These are phyloP conservation scores for Drosophila melanica DNA, from an alignment of 1,140 invertebrate species.

Conservation along the genomic window DNA sequence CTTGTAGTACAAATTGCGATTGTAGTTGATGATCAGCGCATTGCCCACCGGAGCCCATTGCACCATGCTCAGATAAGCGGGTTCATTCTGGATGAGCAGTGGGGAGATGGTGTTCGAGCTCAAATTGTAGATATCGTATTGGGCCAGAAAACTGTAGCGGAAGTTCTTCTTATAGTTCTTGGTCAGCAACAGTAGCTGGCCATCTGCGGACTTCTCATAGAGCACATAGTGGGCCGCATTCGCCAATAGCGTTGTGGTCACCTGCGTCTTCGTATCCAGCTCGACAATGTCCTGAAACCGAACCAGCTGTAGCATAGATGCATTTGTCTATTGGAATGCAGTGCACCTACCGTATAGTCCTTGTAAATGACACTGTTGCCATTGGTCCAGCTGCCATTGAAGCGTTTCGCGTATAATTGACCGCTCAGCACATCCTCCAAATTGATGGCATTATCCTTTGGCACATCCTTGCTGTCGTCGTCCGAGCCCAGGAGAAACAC, in stretches of 20 bases:
- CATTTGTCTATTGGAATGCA: background rate
- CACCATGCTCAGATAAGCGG: slow-evolving; percentile 59
- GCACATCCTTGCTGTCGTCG: slow-evolving; percentile 17
- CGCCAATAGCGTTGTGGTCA: slow-evolving; percentile 38
- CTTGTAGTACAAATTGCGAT: slow-evolving; percentile 93
- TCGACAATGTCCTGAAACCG: slow-evolving; percentile 65
- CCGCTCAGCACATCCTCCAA: slow-evolving; percentile 85
- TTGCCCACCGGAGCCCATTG: slow-evolving; percentile 85
- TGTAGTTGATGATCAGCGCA: slow-evolving; percentile 89
- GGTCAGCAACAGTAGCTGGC: slow-evolving; percentile 64
- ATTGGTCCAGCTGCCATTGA: slow-evolving; percentile 86
- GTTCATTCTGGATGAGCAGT: slow-evolving; percentile 61
- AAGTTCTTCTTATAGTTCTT: slow-evolving; percentile 85
- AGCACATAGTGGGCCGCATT: slow-evolving; percentile 61
- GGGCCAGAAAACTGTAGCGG: slow-evolving; percentile 87
- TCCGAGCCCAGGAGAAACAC: slow-evolving; percentile 53
- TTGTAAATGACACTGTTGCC: slow-evolving; percentile 79
- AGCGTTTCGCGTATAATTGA: slow-evolving; percentile 84
- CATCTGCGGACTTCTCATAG: slow-evolving; percentile 78
- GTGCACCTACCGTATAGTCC: slow-evolving; percentile 54
- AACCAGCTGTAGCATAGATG: background rate
- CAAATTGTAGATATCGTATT: slow-evolving; percentile 86
- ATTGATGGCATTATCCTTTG: slow-evolving; percentile 58
- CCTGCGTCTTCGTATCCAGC: slow-evolving; percentile 59
- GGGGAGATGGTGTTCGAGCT: slow-evolving; percentile 80